These are phyloP conservation scores for Limnephilus lunatus DNA, from an alignment of 2,888 invertebrate genomes.

Conservation along the genomic window DNA sequence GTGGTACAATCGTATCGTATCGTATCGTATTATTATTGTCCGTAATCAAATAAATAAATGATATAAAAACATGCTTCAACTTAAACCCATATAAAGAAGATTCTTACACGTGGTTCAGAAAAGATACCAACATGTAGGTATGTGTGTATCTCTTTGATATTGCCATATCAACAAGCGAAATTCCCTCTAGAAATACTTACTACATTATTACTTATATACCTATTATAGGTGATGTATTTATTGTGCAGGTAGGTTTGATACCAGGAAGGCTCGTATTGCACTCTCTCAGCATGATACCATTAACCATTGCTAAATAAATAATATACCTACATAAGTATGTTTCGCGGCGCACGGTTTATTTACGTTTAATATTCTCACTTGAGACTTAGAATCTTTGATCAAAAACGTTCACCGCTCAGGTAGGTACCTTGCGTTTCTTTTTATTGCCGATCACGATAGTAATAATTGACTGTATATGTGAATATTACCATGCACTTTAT, in stretches of 20 bases:
- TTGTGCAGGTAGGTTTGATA: not conserved
- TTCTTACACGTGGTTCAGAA: not conserved
- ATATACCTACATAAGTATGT: not conserved
- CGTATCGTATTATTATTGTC: not conserved
- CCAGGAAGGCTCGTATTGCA: not conserved
- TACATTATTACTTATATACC: not conserved
- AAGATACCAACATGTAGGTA: not conserved
- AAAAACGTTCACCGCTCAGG: conserved; percentile 12
- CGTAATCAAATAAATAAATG: not conserved
- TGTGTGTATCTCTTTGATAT: not conserved
- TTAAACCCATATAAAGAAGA: not conserved
- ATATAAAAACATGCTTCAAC: not conserved
- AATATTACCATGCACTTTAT: not conserved
- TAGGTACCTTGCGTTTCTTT: not conserved
- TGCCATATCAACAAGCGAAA: not conserved
- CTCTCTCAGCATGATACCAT: not conserved
- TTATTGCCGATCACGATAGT: conserved; percentile 22
- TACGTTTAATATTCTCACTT: conserved; percentile 35
- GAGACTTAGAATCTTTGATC: conserved; percentile 17
- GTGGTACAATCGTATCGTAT: no score
- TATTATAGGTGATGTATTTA: not conserved
- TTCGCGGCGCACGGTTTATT: not conserved
- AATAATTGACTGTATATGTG: not conserved
- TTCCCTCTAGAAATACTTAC: not conserved
- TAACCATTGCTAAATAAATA: not conserved